Conservation (phyloP, 37 sponge, comb jelly and placozoan species). For the Aphrocallistes beatrix region DNA sequence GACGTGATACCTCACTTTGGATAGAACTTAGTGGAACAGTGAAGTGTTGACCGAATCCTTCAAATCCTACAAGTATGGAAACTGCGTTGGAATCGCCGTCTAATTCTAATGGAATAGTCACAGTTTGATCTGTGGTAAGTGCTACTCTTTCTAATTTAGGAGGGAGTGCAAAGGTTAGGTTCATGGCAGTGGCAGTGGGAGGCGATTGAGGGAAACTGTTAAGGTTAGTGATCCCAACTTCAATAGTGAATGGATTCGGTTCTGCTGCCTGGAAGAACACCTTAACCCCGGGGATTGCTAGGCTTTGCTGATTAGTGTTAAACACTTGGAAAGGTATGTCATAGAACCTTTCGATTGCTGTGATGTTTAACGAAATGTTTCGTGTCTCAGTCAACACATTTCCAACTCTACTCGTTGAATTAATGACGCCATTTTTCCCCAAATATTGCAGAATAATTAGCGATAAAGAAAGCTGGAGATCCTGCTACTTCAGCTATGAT, state of each 20-base stretch:
- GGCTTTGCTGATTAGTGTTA: neutral
- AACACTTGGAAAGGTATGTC: neutral
- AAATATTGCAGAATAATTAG: neutral
- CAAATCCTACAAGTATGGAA: neutral
- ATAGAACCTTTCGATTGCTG: neutral
- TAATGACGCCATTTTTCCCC: neutral
- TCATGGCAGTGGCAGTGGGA: neutral
- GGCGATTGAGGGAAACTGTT: neutral
- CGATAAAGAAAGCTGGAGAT: neutral
- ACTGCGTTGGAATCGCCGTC: neutral
- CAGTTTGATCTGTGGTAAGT: neutral
- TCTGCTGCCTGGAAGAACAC: neutral
- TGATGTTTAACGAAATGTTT: neutral
- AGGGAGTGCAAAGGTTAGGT: neutral
- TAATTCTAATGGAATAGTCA: neutral
- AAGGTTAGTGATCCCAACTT: neutral
- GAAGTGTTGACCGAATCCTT: neutral
- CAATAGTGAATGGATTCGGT: neutral
- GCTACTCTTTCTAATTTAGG: neutral
- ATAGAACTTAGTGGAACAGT: neutral
- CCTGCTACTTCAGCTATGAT: neutral
- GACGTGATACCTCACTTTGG: neutral
- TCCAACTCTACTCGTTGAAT: neutral
- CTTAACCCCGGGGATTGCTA: neutral
- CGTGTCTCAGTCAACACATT: neutral